phyloP scores from a whole-genome alignment of 2,113 vertebrate genomes.

The Dicerorhinus sumatrensis region DNA sequence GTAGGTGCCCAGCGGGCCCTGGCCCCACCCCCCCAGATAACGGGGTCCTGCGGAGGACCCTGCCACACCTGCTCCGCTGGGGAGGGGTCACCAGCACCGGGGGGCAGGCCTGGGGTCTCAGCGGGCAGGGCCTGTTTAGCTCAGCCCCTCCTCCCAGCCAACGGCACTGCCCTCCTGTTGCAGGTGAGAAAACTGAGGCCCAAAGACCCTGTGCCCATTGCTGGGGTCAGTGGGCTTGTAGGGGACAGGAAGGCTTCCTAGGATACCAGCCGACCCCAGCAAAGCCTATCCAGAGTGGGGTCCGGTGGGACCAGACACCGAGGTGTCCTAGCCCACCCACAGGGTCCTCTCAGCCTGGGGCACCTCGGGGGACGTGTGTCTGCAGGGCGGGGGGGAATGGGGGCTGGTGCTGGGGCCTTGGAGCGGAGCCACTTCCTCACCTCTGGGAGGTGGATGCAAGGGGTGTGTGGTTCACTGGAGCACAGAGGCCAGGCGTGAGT shows the following conservation, averaged over 20 bases:
- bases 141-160: no score
- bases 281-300: neutral
- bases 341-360: neutral
- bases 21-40: no score
- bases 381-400: neutral
- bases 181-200: neutral
- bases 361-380: accelerated
- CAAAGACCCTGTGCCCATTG: neutral
- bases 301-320: neutral
- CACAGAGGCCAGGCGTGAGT: no score
- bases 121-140: neutral
- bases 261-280: neutral
- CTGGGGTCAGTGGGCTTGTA: no score
- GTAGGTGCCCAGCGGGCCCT: neutral
- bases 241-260: neutral
- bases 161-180: accelerated
- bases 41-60: neutral
- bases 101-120: neutral
- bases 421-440: neutral
- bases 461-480: accelerated
- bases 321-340: neutral
- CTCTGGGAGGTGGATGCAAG: accelerated
- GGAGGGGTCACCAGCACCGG: neutral
- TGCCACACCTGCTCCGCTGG: neutral
- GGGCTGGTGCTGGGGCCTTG: neutral